Evolutionary conservation across 2,113 vertebrate species (phyloP).

Genomic region (Dryoscopus gambensis): DNA sequence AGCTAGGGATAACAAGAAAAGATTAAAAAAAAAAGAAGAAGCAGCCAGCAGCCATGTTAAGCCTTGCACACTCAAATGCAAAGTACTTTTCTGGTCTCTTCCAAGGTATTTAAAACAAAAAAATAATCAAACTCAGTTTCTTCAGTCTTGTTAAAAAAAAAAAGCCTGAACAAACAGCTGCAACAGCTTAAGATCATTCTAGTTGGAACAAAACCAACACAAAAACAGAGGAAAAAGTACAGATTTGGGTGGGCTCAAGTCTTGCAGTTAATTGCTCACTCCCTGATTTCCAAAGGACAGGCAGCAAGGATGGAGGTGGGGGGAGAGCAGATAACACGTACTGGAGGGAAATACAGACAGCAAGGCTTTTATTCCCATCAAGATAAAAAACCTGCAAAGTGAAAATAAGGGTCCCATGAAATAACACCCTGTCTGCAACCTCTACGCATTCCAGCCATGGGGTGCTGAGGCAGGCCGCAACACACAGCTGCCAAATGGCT

Average conservation of each 20-base stretch:
- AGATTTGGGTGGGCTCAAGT: neutral
- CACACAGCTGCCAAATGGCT: neutral
- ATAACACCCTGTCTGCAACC: neutral
- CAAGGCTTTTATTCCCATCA: neutral
- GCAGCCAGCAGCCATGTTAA: neutral
- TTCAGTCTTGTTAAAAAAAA: neutral
- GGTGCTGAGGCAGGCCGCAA: neutral
- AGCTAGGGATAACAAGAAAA: neutral
- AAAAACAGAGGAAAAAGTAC: neutral
- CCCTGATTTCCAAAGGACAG: neutral
- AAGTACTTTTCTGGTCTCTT: neutral
- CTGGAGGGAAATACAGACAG: neutral
- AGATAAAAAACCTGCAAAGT: neutral
- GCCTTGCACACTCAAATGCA: neutral
- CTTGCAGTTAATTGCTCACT: neutral
- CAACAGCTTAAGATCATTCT: neutral
- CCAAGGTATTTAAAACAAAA: neutral
- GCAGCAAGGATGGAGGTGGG: neutral
- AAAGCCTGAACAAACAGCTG: neutral
- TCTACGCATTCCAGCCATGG: neutral
- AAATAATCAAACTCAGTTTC: neutral
- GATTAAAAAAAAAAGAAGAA: rapidly evolving
- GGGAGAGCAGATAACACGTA: neutral
- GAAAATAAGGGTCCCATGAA: neutral
- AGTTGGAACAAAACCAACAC: neutral